These are phyloP conservation scores for Smutsia temminckii DNA, from an alignment of 2,797 vertebrate species.

Conservation along the genomic window DNA sequence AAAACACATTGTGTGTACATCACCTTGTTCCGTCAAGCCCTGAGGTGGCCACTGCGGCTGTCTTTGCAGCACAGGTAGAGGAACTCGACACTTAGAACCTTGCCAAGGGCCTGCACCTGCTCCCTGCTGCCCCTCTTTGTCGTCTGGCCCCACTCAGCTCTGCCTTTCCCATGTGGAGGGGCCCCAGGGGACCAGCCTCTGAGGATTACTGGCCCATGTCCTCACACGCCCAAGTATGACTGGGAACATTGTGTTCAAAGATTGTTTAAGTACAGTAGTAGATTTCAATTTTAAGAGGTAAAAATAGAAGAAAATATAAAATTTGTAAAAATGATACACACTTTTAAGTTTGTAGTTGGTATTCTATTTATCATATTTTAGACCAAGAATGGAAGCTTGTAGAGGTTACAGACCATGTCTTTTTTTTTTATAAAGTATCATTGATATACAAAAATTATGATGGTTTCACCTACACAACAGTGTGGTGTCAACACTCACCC, in stretches of 20 bases:
- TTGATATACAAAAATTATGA: too few relatives aligned
- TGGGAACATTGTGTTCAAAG: background rate
- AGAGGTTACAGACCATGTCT: background rate
- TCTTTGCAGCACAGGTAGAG: too few relatives aligned
- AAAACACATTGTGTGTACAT: background rate
- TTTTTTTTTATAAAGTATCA: background rate
- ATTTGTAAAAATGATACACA: background rate
- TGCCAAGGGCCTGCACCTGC: background rate
- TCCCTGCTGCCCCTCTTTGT: background rate
- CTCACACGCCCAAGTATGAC: background rate
- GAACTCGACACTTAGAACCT: background rate
- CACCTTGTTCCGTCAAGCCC: background rate
- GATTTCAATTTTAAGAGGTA: background rate
- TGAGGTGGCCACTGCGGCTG: background rate
- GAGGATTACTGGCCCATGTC: too few relatives aligned
- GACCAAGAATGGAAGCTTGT: background rate
- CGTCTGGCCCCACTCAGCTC: background rate
- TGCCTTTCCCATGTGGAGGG: background rate
- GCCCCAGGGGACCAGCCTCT: background rate
- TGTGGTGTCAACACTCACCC: too few relatives aligned
- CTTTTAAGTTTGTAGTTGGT: background rate
- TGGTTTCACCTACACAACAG: too few relatives aligned
- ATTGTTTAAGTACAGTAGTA: background rate
- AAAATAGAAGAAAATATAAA: background rate
- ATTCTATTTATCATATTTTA: constrained; percentile 25